Percentiles rank a stretch among this genome's conserved stretches.
Evolutionary conservation across 2,113 vertebrate species (phyloP).

Genomic region (Scopus umbretta): DNA sequence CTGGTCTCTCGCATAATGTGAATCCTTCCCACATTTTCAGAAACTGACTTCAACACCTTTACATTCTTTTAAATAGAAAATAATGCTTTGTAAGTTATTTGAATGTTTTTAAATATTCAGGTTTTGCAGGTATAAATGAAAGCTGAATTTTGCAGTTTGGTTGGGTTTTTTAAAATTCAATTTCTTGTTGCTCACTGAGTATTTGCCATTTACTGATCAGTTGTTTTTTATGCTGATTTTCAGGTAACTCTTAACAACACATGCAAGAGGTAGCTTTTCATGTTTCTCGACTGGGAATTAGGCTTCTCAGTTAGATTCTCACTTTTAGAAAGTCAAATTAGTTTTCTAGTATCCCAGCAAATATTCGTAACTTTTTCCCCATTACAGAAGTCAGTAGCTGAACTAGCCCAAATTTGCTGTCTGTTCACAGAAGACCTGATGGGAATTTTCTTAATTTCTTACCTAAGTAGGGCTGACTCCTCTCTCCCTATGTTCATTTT

Average conservation of each 20-base stretch:
- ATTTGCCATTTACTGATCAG: neutral
- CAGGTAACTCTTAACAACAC: neutral
- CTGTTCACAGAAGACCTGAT: neutral
- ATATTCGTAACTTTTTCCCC: neutral
- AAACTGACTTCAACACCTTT: neutral
- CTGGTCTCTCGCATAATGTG: neutral
- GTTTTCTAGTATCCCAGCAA: neutral
- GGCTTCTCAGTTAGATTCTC: neutral
- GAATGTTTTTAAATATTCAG: neutral
- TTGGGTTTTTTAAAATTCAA: neutral
- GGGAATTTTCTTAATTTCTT: neutral
- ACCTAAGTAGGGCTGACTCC: neutral
- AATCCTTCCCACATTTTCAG: neutral
- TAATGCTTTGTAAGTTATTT: neutral
- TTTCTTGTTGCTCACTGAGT: neutral
- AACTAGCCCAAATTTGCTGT: neutral
- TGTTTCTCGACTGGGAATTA: neutral
- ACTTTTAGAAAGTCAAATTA: neutral
- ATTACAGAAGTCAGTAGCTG: neutral
- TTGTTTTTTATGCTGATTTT: neutral
- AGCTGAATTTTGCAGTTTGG: neutral
- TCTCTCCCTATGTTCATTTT: neutral
- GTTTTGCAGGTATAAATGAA: neutral
- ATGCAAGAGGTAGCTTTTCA: neutral
- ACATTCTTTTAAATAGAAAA: neutral